A percentile compares a stretch with the other conserved stretches of the same genome.
Evolutionary conservation across 2,888 invertebrate species (phyloP).

Genomic region (Machimus atricapillus): DNA sequence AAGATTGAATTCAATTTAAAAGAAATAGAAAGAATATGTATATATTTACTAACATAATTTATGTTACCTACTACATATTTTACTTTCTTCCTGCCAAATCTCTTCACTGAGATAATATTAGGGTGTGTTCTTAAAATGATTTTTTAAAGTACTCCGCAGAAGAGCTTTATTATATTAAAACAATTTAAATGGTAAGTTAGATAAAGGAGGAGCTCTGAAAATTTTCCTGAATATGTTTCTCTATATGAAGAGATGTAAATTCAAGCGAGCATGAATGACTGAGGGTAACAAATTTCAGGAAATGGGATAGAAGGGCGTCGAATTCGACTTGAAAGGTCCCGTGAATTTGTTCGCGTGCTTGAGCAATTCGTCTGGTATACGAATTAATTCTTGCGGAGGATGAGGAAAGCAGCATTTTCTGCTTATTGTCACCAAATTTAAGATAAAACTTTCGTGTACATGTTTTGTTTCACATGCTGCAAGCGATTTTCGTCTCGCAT

Average conservation of each 20-base stretch:
- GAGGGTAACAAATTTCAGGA: background rate
- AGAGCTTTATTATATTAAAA: background rate
- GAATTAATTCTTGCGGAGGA: background rate
- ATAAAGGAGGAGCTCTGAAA: background rate
- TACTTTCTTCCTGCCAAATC: too few species aligned
- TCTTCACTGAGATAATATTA: too few species aligned
- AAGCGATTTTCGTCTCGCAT: slow-evolving; percentile 13
- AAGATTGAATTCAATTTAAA: too few species aligned
- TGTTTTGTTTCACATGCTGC: slow-evolving; percentile 25
- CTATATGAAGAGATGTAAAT: background rate
- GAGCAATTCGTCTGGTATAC: background rate
- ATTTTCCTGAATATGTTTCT: background rate
- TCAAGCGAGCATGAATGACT: background rate
- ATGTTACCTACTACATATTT: too few species aligned
- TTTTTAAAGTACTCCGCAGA: background rate
- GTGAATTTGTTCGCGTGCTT: background rate
- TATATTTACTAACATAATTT: too few species aligned
- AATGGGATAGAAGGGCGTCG: background rate
- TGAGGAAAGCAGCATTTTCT: background rate
- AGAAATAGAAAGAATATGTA: too few species aligned
- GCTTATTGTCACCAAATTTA: slow-evolving; percentile 6
- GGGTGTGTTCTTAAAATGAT: background rate
- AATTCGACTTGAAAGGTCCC: background rate
- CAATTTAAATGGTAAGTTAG: background rate
- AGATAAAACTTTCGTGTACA: slow-evolving; percentile 8